Conservation (phyloP, 1,140 invertebrate species). For the Magallana ariakensis region DNA sequence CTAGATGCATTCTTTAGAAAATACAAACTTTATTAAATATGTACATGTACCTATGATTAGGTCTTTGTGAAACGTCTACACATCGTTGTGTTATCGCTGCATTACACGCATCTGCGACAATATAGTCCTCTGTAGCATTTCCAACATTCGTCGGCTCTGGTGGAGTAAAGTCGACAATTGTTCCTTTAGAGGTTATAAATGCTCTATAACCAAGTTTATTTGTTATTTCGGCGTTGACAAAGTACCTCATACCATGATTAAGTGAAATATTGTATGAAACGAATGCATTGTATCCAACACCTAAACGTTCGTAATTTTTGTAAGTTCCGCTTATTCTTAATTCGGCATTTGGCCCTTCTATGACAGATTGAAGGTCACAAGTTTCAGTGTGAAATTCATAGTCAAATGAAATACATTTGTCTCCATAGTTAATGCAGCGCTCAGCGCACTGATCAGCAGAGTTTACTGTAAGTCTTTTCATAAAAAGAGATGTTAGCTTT, state of each 20-base stretch:
- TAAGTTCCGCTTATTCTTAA: slow-evolving; percentile 55
- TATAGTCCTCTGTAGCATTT: slow-evolving; percentile 24
- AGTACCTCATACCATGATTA: slow-evolving; percentile 57
- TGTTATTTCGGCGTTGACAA: slow-evolving; percentile 57
- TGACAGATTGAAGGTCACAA: slow-evolving; percentile 56
- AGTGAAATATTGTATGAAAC: slow-evolving; percentile 53
- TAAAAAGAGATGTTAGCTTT: slow-evolving; percentile 51
- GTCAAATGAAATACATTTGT: slow-evolving; percentile 62
- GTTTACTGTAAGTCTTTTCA: not conserved
- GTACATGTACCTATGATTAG: slow-evolving; percentile 66
- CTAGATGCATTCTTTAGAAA: not conserved
- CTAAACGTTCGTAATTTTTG: slow-evolving; percentile 62
- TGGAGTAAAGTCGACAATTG: slow-evolving; percentile 62
- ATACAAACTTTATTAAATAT: not conserved
- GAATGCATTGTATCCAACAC: slow-evolving; percentile 48
- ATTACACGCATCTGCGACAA: slow-evolving; percentile 53
- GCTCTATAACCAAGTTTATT: slow-evolving; percentile 61
- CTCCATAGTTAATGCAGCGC: slow-evolving; percentile 51
- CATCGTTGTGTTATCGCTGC: slow-evolving; percentile 62
- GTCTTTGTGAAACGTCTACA: slow-evolving; percentile 51
- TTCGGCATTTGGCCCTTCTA: slow-evolving; percentile 57
- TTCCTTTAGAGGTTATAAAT: slow-evolving; percentile 57
- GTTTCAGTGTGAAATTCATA: slow-evolving; percentile 58
- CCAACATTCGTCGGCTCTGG: slow-evolving; percentile 58
- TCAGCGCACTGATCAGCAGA: slow-evolving; percentile 52